Conservation (phyloP, 1,140 invertebrate species). For the Drosophila orosa region DNA sequence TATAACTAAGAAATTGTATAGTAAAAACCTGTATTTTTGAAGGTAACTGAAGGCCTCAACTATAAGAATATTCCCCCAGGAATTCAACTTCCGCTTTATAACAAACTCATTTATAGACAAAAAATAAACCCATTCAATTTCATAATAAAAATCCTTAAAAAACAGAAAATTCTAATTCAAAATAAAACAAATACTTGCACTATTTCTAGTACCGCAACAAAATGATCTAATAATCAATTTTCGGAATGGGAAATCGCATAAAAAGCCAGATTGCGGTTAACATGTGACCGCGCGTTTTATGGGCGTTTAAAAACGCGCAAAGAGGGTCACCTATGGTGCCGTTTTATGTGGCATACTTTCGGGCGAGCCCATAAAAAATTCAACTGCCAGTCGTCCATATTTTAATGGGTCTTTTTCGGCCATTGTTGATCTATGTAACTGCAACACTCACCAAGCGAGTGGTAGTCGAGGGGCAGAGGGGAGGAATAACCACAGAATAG, state of each 20-base stretch:
- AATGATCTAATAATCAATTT: slow-evolving; percentile 29
- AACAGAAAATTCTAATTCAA: not conserved
- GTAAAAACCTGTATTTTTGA: rapidly evolving
- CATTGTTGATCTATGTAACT: slow-evolving; percentile 47
- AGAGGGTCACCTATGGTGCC: slow-evolving; percentile 41
- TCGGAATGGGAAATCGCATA: not conserved
- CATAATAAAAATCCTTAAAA: not conserved
- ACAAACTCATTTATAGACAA: not conserved
- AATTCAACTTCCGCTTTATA: not conserved
- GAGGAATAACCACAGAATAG: not conserved
- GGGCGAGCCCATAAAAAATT: slow-evolving; percentile 17
- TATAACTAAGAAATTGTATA: not conserved
- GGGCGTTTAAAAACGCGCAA: slow-evolving; percentile 43
- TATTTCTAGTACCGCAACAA: not conserved
- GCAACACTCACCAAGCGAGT: slow-evolving; percentile 13
- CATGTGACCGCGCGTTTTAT: slow-evolving; percentile 12
- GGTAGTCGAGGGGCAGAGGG: not conserved
- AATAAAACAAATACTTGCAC: not conserved
- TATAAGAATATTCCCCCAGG: not conserved
- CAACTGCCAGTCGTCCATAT: slow-evolving; percentile 21
- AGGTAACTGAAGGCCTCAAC: not conserved
- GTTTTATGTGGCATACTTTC: slow-evolving; percentile 29
- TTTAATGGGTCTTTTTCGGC: slow-evolving; percentile 27
- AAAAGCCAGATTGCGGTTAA: slow-evolving; percentile 23
- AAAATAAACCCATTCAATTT: not conserved